Evolutionary conservation across 2,113 vertebrate species (phyloP).

Genomic region (Aptenodytes patagonicus): DNA sequence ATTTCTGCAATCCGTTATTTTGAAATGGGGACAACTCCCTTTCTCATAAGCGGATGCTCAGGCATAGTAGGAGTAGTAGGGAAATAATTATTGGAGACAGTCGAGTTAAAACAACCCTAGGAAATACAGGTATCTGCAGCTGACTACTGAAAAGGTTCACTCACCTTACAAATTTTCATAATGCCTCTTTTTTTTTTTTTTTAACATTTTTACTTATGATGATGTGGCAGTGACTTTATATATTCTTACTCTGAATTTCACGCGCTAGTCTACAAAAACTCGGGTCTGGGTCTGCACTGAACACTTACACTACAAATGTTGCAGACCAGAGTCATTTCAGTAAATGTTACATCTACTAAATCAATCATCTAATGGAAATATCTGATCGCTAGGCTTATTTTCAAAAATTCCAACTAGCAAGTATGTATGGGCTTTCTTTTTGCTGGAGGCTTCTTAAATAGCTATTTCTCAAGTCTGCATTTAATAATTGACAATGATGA

Average conservation of each 20-base stretch:
- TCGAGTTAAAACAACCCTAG: neutral
- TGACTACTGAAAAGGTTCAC: neutral
- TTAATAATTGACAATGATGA: neutral
- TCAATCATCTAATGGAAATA: neutral
- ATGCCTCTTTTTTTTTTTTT: neutral
- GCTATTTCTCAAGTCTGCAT: constrained; percentile 78
- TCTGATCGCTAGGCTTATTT: neutral
- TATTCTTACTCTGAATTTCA: neutral
- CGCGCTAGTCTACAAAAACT: neutral
- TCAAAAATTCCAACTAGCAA: neutral
- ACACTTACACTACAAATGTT: neutral
- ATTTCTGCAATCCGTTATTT: neutral
- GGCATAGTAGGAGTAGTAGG: neutral
- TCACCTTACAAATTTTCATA: neutral
- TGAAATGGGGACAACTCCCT: neutral
- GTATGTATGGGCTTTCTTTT: neutral
- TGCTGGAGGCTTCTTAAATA: neutral
- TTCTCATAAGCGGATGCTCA: neutral
- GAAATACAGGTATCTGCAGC: neutral
- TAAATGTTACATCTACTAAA: neutral
- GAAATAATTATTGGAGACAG: neutral
- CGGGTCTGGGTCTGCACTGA: neutral
- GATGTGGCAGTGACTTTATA: neutral
- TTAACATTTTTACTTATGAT: neutral
- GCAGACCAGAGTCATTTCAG: neutral